Evolutionary conservation across 1,140 invertebrate species (phyloP), one percentile per base, ranked within the genome.

Genomic region (Mamestra configurata): DNA sequence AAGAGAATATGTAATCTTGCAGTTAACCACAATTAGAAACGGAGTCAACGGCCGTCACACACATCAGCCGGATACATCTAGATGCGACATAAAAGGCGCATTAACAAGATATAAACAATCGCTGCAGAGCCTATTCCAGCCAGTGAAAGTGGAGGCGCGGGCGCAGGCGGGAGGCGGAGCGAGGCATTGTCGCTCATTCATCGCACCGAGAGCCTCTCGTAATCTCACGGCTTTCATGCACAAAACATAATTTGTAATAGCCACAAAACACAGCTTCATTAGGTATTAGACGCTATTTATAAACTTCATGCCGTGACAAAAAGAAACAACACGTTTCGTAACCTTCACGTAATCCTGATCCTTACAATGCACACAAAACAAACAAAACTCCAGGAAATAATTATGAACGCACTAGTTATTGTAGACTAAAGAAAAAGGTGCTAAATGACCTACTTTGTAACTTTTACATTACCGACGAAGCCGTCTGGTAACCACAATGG

Each of bases 41-140:
- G 73, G 71, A 87, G 86, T 85, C 87, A 87, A 84, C 70, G 84
- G 84, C 84, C 84, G 77, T 79, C 73, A 37, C 73, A 86, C 73
- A 37, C 73, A 86, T 86, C 83, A 86, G 80, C 82, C 86, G 85
- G 86, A 88, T 84, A 87, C 79, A 86, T 88, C 83, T 86, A 79
- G 79, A 84, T 78, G 83, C 80, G 84, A 82, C 83, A 85, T 85
- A 88, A 87, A 88, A 86, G 81, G 80, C 61, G 82, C 84, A 85
- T 88, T 84, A 87, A 76, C 73, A 76, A 87, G 80, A 82, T 76
- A 82, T 89, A 89, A 87, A 90, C 86, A 89, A 86, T 88, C 75
- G 84, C 79, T 53, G 78, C 79, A 80, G 80, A 86, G 86, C 82
- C 82, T 84, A 88, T 83, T 82, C 70, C 77, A 84, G 81, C 46